These are phyloP conservation scores for Lycaena phlaeas DNA, from an alignment of 2,888 invertebrate species.

Conservation along the genomic window DNA sequence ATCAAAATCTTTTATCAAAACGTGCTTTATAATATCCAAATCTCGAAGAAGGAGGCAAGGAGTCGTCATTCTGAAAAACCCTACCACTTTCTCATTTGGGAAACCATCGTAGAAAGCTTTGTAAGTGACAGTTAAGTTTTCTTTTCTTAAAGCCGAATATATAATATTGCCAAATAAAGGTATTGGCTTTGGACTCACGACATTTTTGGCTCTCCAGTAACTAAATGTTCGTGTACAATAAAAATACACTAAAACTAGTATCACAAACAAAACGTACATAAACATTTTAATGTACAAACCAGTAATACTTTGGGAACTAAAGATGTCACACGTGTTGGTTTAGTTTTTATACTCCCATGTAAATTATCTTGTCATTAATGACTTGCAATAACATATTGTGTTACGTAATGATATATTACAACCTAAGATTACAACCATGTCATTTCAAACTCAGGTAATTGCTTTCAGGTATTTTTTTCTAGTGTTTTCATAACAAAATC, in stretches of 20 bases:
- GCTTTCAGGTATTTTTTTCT: too few relatives aligned
- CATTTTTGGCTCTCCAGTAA: constrained; percentile 36
- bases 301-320: background rate
- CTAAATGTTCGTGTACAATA: constrained; percentile 36
- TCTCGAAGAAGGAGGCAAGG: constrained; percentile 38
- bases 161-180: constrained; percentile 34
- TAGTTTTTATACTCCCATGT: background rate
- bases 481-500: too few relatives aligned
- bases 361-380: background rate
- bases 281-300: background rate
- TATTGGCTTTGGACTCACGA: constrained; percentile 29
- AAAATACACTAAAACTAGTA: constrained; percentile 21
- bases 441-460: too few relatives aligned
- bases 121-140: constrained; percentile 19
- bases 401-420: background rate
- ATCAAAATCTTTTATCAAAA: constrained; percentile 14
- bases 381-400: background rate
- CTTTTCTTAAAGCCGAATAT: constrained; percentile 25
- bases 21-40: constrained; percentile 23
- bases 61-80: constrained; percentile 35
- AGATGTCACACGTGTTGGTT: background rate
- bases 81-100: constrained; percentile 39
- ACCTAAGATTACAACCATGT: too few relatives aligned
- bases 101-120: constrained; percentile 31
- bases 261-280: background rate